Base-by-base conservation (phyloP, 2,797 vertebrate species). In the Enteromius argenteus region DNA sequence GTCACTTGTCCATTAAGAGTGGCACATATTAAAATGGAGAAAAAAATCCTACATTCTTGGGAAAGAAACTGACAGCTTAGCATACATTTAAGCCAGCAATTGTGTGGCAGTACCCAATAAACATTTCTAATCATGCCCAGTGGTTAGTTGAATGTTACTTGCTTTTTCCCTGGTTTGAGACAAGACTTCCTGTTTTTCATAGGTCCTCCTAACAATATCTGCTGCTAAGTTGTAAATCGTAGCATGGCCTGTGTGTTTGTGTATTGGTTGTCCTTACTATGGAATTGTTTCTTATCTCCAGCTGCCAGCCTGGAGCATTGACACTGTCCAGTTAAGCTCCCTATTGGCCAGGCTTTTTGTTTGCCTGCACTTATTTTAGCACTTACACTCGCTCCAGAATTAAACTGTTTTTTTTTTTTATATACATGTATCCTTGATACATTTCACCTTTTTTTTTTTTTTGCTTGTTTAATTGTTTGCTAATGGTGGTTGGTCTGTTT, bases 241-340 rank as follows among this genome's bases (percentile, higher is more conserved):
- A 23, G 23, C 4, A 27, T 23, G 37, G 37, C 46, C 39, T 71
- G 1, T 86, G 62, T 89, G 6, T 27, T 27, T 84, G 27, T 81
- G 35, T 83, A 10, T 56, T 72, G 19, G 46, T 32, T 84, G 23
- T 80, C 14, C 30, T 58, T 21, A 14, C 77, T 66, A 39, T 66
- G 72, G 74, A 80, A 64, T 80, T 62, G 39, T 49, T 37, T 85
- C 83, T 89, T 86, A 86, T 89, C 88, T 86, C 35, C 49, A 85
- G 80, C 83, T 88, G 86, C 80, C 85, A 87, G 66, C 42, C 73
- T 9, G 19, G 2, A 56, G 39, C 51, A 53, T 71, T 79, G 86
- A 89, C 46, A 2, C 66, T 84, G 27, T 75, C 69, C 86, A 88
- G 83, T 71, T 74, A 13, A 39, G 53, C 71, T 71, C 44, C 23